Conservation (phyloP, 2,113 vertebrate species). For the Seriola quinqueradiata region DNA sequence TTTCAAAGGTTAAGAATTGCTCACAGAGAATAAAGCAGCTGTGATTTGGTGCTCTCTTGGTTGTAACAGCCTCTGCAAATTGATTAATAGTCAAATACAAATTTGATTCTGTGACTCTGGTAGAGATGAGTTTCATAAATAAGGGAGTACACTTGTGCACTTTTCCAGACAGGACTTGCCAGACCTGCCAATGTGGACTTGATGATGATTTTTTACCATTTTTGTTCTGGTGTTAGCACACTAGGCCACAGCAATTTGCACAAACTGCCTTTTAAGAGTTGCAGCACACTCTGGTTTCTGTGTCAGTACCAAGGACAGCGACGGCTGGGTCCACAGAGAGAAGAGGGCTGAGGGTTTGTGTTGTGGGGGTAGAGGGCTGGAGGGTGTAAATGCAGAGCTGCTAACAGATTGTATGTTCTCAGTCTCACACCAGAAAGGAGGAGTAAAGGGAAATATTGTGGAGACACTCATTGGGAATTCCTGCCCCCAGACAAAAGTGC, state of each 20-base stretch:
- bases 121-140: not conserved
- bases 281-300: slow-evolving; percentile 44
- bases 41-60: not conserved
- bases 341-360: slow-evolving; percentile 36
- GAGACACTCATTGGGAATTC: slow-evolving; percentile 37
- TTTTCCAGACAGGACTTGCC: not conserved
- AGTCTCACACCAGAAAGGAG: slow-evolving; percentile 70
- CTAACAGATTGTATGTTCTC: slow-evolving; percentile 74
- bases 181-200: not conserved
- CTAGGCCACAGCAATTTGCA: slow-evolving; percentile 54
- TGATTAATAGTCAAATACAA: not conserved
- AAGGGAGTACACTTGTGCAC: not conserved
- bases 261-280: slow-evolving; percentile 77
- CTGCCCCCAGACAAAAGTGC: slow-evolving; percentile 31
- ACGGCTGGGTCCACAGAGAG: slow-evolving; percentile 67
- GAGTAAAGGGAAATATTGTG: slow-evolving; percentile 45
- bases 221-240: slow-evolving; percentile 34
- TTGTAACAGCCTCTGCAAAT: not conserved
- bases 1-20: not conserved
- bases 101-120: not conserved
- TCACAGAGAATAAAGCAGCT: not conserved
- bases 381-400: slow-evolving; percentile 77
- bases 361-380: slow-evolving; percentile 34
- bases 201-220: slow-evolving; percentile 17
- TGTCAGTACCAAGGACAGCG: slow-evolving; percentile 71